Evolutionary conservation across 2,888 invertebrate species (phyloP).

Genomic region (Latheticus oryzae): DNA sequence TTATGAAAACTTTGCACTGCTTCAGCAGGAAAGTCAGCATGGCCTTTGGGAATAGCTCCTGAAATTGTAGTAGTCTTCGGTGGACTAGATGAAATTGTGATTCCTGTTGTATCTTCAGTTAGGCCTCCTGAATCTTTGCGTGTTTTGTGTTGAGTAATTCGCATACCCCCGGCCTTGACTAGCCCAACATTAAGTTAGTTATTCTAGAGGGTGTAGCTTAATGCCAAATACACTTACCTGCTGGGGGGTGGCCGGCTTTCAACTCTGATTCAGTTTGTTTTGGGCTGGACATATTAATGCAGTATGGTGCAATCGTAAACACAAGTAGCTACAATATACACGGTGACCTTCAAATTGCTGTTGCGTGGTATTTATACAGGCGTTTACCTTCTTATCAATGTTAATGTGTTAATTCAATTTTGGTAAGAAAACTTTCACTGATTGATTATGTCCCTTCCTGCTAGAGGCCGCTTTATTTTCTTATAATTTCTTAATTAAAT

Average conservation of each 20-base stretch:
- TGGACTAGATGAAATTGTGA: constrained; percentile 80
- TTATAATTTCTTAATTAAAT: no score
- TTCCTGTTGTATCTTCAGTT: constrained; percentile 78
- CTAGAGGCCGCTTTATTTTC: no score
- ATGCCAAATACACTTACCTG: constrained; percentile 73
- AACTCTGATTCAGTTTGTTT: constrained; percentile 77
- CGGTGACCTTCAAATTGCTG: constrained; percentile 26
- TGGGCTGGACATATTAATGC: constrained; percentile 66
- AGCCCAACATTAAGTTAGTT: not conserved
- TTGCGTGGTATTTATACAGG: constrained; percentile 21
- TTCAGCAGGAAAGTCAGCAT: constrained; percentile 89
- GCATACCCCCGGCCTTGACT: constrained; percentile 95
- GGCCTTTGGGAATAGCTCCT: constrained; percentile 83
- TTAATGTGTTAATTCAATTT: constrained; percentile 20
- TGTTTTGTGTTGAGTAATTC: constrained; percentile 88
- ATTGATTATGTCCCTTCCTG: no score
- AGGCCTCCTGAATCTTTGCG: constrained; percentile 74
- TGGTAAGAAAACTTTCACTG: constrained; percentile 15
- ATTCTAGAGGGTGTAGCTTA: not conserved
- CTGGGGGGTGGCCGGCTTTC: constrained; percentile 91
- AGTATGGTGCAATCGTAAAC: constrained; percentile 45
- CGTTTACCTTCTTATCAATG: constrained; percentile 23
- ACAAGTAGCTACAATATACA: constrained; percentile 42
- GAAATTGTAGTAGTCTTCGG: constrained; percentile 82
- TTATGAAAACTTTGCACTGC: constrained; percentile 87